Base-by-base conservation (phyloP, 2,113 vertebrate genomes). In the Callithrix jacchus region DNA sequence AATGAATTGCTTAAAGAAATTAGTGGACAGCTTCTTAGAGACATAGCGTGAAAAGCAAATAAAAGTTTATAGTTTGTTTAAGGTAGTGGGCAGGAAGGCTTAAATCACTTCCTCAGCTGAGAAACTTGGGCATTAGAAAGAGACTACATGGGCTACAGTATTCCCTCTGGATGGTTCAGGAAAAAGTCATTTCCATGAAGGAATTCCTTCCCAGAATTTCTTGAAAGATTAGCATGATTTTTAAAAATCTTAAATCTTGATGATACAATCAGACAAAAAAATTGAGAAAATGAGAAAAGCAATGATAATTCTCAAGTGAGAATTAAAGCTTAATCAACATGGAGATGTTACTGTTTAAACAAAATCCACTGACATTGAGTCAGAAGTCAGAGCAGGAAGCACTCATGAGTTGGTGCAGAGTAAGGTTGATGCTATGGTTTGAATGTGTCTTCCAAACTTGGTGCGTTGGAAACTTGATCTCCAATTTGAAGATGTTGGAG, bases 341-440 rank as follows among this genome's bases (percentile, higher is more conserved):
- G 79, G 54, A 76, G 56, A 68, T 8, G 6, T 30, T 32, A 42
- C 45, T n/a, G n/a, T 56, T 16, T 16, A 27, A 20, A 47, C 20
- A 16, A 18, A 80, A n/a, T n/a, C 79, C 54, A 4, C 68, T 10
- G 37, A 37, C 3, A 11, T 11, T n/a, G 16, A 45, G 54, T 45
- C 3, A 35, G 42, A 45, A n/a, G 87, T 11, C 52, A 52, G n/a
- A 64, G 21, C 2, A 54, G n/a, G 64, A 27, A 32, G 40, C 61
- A 11, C 2, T 8, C 21, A 37, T 23, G 5, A 66, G 30, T 6
- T 32, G 30, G 61, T 27, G 2, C 0, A 27, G 61, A 2, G 27
- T 64, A 64, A 10, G 56, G 56, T 58, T 21, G 56, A 23, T 23
- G 20, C 21, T 58, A 58, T 23, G 56, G 21, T 58, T 23, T 64